Conservation (phyloP, 2,888 invertebrate species). For the Aspidiotus destructor region DNA sequence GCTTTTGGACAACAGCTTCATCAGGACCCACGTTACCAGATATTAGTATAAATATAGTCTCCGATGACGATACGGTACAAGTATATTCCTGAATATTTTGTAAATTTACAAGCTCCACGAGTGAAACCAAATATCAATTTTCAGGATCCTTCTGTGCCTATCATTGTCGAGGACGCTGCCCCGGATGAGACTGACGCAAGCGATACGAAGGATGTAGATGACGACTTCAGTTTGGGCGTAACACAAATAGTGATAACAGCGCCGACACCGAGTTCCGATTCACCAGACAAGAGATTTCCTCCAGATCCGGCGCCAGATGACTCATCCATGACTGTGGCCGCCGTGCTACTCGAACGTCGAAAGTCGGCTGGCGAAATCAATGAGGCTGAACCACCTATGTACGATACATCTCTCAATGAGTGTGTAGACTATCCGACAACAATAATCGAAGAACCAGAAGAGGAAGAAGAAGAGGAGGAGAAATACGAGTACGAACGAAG, state of each 20-base stretch:
- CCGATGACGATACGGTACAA: conserved; percentile 19
- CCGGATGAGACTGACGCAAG: conserved; percentile 1
- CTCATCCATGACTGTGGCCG: conserved; percentile 35
- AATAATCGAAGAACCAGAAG: conserved; percentile 36
- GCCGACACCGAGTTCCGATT: conserved; percentile 85
- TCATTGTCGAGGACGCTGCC: conserved; percentile 9
- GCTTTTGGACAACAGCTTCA: not conserved
- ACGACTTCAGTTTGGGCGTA: conserved; percentile 59
- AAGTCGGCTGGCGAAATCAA: conserved; percentile 38
- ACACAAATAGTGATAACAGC: conserved; percentile 88
- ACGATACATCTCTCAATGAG: conserved; percentile 31
- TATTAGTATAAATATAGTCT: conserved; percentile 25
- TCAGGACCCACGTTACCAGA: conserved; percentile 18
- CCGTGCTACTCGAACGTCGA: conserved; percentile 34
- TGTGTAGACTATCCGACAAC: conserved; percentile 34
- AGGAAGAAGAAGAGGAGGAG: conserved; percentile 36
- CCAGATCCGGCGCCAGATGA: conserved; percentile 42
- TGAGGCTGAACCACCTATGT: conserved; percentile 33
- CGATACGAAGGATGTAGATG: conserved; percentile 43
- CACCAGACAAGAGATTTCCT: conserved; percentile 69
- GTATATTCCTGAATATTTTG: conserved; percentile 1
- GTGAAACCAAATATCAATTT: not conserved
- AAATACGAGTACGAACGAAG: conserved; percentile 36
- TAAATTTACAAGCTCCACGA: not conserved
- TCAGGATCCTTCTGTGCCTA: not conserved